Evolutionary conservation across 1,140 invertebrate genomes (phyloP), one percentile per base, ranked within the genome.

Genomic region (Anadara kagoshimensis): DNA sequence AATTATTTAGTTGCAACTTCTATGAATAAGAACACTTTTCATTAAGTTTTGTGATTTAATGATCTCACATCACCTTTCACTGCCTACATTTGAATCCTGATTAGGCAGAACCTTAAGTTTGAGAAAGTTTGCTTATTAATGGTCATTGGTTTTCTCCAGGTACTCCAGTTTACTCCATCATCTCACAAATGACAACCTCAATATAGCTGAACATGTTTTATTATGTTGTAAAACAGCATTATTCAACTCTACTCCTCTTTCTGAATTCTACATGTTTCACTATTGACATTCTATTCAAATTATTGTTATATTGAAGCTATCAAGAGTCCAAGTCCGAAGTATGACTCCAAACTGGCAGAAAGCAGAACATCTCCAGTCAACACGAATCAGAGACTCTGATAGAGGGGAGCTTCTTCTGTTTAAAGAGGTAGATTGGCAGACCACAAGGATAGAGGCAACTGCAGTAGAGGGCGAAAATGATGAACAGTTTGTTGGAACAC

Each of bases 351-450:
- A 93, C 62, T 99, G 97, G 94, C 92, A 94, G 49, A 92, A 92
- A 73, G 93, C 92, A 71, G 95, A 96, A 89, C 88, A 90, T 68
- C 91, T 99, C 69, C 92, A 94, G 84, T 92, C 94, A 86, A 98
- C 97, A 45, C 92, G 97, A 81, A 91, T 99, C 57, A 97, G 98
- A 90, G 97, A 98, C 86, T 91, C 93, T 11, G 92, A 94, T 59
- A 93, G 93, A 79, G 95, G 95, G 43, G 95, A 98, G 83, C 91
- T 99, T 73, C 91, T 99, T 63, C 95, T 99, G 84, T 99, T 99
- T 90, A 99, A 99, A 69, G 97, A 98, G 90, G 90, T 99, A 58
- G 94, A 96, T 85, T 99, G 98, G 98, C 97, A 99, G 90, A 97
- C 95, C 58, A 93, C 98, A 41, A 92, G 96, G 78, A 95, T 99